A percentile compares a stretch with the other conserved stretches of the same genome.
phyloP scores from a whole-genome alignment of 2,113 vertebrate species.

The Silurus meridionalis region DNA sequence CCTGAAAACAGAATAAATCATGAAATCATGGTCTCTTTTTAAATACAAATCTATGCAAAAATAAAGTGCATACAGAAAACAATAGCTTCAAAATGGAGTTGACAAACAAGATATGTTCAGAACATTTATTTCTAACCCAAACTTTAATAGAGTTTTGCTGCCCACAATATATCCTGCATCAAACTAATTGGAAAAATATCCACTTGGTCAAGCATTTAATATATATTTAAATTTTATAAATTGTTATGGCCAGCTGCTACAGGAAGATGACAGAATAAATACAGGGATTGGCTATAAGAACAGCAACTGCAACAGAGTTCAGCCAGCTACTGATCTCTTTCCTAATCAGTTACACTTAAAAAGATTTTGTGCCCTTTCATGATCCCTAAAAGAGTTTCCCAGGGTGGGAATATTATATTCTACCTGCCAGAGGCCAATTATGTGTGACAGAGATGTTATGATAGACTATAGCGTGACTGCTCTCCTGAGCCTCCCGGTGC shows the following conservation, averaged over 20 bases:
- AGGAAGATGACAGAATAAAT: neutral
- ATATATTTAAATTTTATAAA: no score
- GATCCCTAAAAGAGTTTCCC: neutral
- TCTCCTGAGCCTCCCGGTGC: conserved; percentile 47
- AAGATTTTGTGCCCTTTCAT: conserved; percentile 6
- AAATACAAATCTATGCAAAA: neutral
- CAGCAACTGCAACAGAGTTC: neutral
- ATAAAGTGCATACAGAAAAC: neutral
- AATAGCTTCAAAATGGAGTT: neutral
- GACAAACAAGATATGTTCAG: neutral
- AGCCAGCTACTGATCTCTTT: neutral
- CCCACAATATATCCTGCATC: neutral
- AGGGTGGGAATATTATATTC: conserved; percentile 26
- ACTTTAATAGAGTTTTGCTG: neutral
- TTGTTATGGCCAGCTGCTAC: neutral
- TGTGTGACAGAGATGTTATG: conserved; percentile 58
- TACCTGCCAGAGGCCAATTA: conserved; percentile 47
- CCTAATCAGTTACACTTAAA: conserved; percentile 18
- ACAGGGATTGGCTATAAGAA: neutral
- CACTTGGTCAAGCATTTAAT: neutral
- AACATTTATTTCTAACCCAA: neutral
- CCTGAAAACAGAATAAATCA: neutral
- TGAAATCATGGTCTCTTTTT: no score
- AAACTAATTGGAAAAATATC: neutral
- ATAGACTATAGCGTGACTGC: conserved; percentile 71